Conservation (phyloP, 1,140 invertebrate genomes). For the Uloborus diversus region DNA sequence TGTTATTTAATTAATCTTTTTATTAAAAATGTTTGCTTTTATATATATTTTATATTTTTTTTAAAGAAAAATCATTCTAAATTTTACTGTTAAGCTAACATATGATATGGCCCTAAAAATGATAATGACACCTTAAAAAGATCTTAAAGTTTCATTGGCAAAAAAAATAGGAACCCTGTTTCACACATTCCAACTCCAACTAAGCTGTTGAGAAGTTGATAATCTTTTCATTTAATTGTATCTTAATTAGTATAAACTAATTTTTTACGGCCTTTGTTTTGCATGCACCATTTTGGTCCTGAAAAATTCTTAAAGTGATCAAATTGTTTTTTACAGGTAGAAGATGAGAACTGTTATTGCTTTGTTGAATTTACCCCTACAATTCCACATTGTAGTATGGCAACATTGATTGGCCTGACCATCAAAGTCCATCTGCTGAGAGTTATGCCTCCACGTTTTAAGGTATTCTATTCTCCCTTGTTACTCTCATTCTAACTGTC, state of each 20-base stretch:
- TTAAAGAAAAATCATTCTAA: no score
- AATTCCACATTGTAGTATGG: conserved; percentile 99
- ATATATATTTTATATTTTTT: no score
- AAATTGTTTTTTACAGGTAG: conserved; percentile 62
- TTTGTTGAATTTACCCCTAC: conserved; percentile 93
- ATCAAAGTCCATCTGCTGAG: conserved; percentile 89
- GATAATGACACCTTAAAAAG: no score
- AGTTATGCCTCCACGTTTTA: conserved; percentile 77
- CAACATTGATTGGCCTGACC: conserved; percentile 90
- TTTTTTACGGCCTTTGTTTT: background rate
- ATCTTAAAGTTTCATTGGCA: background rate
- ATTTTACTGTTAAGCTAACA: no score
- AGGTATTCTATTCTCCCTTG: conserved; percentile 62
- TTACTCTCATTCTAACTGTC: no score
- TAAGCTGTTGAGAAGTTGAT: no score
- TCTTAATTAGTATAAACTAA: no score
- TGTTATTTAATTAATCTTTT: no score
- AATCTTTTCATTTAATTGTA: no score
- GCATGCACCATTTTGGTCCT: background rate
- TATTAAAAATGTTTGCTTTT: no score
- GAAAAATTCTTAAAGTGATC: background rate
- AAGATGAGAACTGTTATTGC: conserved; percentile 72
- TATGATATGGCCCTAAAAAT: no score
- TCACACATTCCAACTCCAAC: no score
- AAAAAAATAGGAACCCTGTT: background rate